phyloP scores from a whole-genome alignment of 2,888 invertebrate genomes.

The Drosophila infuscata region DNA sequence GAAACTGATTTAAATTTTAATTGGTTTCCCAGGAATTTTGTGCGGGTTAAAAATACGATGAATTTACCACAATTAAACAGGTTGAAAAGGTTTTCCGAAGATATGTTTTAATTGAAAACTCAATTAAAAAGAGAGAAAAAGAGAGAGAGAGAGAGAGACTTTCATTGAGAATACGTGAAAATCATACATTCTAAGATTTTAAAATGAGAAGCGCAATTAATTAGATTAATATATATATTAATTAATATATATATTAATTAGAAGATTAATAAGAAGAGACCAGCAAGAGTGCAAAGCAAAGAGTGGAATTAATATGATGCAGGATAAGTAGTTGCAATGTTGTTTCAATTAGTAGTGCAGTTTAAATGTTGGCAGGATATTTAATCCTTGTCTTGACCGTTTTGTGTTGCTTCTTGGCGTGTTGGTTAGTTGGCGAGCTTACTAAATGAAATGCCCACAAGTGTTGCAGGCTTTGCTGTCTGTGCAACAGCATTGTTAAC shows the following conservation, averaged over 20 bases:
- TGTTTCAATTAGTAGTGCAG: background rate
- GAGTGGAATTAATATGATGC: background rate
- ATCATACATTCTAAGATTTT: no score
- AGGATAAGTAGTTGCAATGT: background rate
- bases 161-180: no score
- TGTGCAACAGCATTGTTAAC: conserved; percentile 3
- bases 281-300: background rate
- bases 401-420: no score
- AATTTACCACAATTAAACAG: background rate
- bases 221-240: no score
- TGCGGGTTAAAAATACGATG: background rate
- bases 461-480: background rate
- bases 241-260: no score
- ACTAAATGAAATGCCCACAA: background rate
- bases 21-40: background rate
- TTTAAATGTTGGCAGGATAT: background rate
- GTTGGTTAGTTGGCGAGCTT: background rate
- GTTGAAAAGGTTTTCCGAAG: background rate
- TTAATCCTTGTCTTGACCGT: background rate
- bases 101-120: background rate
- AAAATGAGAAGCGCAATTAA: no score
- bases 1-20: background rate
- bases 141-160: background rate
- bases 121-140: background rate
- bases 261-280: background rate